Evolutionary conservation across 1,140 invertebrate species (phyloP).

Genomic region (Amphibalanus amphitrite): DNA sequence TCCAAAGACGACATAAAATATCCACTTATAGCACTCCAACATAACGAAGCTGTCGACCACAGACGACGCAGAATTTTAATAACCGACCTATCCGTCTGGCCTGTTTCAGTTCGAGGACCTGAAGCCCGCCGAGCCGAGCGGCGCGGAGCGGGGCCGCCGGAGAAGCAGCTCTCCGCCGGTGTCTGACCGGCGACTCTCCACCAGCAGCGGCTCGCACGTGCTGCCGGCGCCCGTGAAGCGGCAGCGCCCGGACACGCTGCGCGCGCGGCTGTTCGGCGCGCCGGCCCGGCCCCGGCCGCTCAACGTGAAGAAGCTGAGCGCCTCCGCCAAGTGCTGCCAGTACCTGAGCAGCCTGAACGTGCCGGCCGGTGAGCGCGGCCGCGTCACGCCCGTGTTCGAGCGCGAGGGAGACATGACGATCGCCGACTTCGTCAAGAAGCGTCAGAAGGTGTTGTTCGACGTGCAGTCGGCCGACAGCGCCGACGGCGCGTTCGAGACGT

Average conservation of each 20-base stretch:
- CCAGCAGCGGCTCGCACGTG: background rate
- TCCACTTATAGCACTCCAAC: no score
- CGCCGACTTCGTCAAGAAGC: constrained; percentile 1
- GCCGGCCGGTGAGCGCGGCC: background rate
- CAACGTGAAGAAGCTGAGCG: background rate
- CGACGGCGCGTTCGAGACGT: background rate
- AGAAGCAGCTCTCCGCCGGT: background rate
- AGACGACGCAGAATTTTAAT: no score
- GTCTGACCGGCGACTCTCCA: background rate
- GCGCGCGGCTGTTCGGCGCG: background rate
- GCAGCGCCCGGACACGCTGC: background rate
- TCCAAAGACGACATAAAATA: no score
- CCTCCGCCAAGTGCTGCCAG: background rate
- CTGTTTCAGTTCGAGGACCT: background rate
- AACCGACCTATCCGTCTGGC: no score
- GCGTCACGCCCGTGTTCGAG: background rate
- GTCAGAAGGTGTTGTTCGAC: background rate
- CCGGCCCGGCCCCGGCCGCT: background rate
- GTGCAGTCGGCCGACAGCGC: background rate
- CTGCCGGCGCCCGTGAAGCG: background rate
- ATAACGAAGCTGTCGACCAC: no score
- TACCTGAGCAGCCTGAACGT: background rate
- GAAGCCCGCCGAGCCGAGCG: background rate
- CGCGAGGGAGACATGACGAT: background rate
- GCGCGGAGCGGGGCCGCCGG: background rate